These are phyloP conservation scores for Spodoptera picta DNA, from an alignment of 2,888 invertebrate species.

Conservation along the genomic window DNA sequence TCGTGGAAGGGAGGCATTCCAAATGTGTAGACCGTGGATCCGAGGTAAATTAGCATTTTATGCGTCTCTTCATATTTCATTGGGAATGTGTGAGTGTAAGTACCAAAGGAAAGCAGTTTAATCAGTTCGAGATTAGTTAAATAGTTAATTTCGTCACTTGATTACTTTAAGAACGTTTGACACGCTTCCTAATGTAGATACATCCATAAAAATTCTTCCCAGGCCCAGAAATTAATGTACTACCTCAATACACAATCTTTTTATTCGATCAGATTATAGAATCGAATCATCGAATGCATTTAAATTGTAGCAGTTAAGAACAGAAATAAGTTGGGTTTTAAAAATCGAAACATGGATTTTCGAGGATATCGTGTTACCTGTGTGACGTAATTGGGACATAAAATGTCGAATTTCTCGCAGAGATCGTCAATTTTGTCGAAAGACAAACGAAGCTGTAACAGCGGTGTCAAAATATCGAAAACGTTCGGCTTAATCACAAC, in stretches of 20 bases:
- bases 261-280: constrained; percentile 49
- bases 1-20: constrained; percentile 64
- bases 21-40: constrained; percentile 60
- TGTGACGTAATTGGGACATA: constrained; percentile 21
- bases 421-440: constrained; percentile 9
- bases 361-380: constrained; percentile 37
- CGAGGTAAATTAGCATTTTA: constrained; percentile 68
- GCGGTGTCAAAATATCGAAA: constrained; percentile 63
- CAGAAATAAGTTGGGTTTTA: constrained; percentile 35
- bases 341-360: constrained; percentile 31
- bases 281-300: constrained; percentile 51
- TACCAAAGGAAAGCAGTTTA: constrained; percentile 56
- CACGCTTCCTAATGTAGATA: constrained; percentile 53
- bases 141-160: constrained; percentile 55
- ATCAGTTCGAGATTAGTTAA: constrained; percentile 59
- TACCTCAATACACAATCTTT: constrained; percentile 51
- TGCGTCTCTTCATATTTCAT: constrained; percentile 57
- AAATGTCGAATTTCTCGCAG: background rate
- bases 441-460: constrained; percentile 35
- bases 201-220: constrained; percentile 57
- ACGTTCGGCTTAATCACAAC: constrained; percentile 84
- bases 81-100: constrained; percentile 54
- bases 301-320: constrained; percentile 53
- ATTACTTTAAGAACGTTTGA: constrained; percentile 57
- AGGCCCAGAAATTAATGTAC: constrained; percentile 56